Base-by-base conservation (phyloP, 2,888 invertebrate genomes). In the Eueremaeus valkanovi region DNA sequence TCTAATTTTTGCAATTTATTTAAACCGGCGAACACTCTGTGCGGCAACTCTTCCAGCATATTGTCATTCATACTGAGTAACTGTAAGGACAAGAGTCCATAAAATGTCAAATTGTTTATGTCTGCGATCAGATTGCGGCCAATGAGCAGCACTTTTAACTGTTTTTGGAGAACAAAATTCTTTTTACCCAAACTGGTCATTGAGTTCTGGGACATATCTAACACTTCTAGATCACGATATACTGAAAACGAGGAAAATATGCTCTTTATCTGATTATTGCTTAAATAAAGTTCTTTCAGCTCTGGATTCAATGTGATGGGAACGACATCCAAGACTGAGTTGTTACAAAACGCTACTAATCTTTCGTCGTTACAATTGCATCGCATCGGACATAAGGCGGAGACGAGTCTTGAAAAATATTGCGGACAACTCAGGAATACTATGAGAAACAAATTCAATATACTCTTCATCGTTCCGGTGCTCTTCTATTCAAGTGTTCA, bases 291-390 rank as follows among this genome's bases (percentile, higher is more conserved):
- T 84, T 81, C 80, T 73, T 81, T 80, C 73, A 85, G 79, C 49
- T 82, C 80, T 55, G 95, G 95, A 84, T 93, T 93, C 79, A 93
- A 87, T 82, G 92, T 92, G 80, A 93, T 92, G 77, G 93, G 93
- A 74, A 93, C 91, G 80, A 92, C 90, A 83, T 92, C 92, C 79
- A 93, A 87, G 78, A 88, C 88, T 74, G 92, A 91, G 81, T 88
- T 88, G 79, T 89, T 89, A 84, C 93, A 93, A 79, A 89, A 88
- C 36, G 90, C 90, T 76, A 88, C 88, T 78, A 91, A 88, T 13
- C 90, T 92, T 73, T 90, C 88, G 83, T 93, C 92, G 86, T 90
- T 89, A 86, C 93, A 93, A 78, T 87, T 87, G 84, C 93, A 93
- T 81, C 89, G 89, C 76, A 89, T 87, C 72, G 93, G 93, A 83